A percentile compares a stretch with the other conserved stretches of the same genome.
Evolutionary conservation across 1,140 invertebrate genomes (phyloP).

Genomic region (Trachymyrmex septentrionalis): DNA sequence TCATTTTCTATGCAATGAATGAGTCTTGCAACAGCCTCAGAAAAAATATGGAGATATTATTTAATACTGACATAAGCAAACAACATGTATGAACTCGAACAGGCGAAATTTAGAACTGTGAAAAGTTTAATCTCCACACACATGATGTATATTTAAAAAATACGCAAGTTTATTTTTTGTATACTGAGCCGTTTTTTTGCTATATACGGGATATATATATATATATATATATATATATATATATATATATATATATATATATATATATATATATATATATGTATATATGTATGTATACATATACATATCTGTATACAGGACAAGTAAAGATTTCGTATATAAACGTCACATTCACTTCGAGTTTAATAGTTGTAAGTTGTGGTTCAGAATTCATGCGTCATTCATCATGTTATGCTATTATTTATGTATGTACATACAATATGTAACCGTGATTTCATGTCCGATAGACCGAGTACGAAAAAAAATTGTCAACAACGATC

Average conservation of each 20-base stretch:
- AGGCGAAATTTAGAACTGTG: background rate
- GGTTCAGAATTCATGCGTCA: slow-evolving; percentile 70
- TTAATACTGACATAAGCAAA: background rate
- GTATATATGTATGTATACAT: background rate
- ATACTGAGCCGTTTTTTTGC: slow-evolving; percentile 3
- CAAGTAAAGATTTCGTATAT: background rate
- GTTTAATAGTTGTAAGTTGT: slow-evolving; percentile 59
- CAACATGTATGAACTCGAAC: background rate
- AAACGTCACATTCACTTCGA: slow-evolving; percentile 15
- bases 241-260: background rate
- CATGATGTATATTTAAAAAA: background rate
- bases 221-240: background rate
- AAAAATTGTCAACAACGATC: background rate
- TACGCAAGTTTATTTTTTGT: slow-evolving; percentile 42
- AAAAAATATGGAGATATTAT: background rate
- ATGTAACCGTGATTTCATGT: slow-evolving; percentile 20
- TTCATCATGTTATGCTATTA: slow-evolving; percentile 60
- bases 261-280: background rate
- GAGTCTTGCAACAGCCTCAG: background rate
- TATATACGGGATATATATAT: background rate
- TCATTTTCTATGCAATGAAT: background rate
- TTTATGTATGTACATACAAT: slow-evolving; percentile 67
- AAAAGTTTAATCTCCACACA: background rate
- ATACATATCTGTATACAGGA: no score
- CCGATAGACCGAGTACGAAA: background rate